Base-by-base conservation (phyloP, 2,888 invertebrate species). In the Scaptomyza caliginosa region DNA sequence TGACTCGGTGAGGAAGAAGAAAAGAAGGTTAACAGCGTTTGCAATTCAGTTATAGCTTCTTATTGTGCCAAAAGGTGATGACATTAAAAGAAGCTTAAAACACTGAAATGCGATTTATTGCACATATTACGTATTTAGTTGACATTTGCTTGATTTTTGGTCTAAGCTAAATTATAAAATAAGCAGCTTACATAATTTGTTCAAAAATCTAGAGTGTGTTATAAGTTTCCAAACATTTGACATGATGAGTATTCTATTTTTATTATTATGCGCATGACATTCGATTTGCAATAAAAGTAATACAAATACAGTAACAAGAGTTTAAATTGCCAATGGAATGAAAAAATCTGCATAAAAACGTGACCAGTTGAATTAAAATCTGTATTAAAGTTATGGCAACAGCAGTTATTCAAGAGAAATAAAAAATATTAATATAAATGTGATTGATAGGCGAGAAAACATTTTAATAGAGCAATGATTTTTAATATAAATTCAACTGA, bases 21-120 rank as follows among this genome's bases (percentile, higher is more conserved):
- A 28, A 38, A 60, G 30, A 32, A 11, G 21, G 24, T 6, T 34
- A 56, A 28, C 54, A 67, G 36, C 51, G 60, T 73, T 51, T 48
- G 60, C 74, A 67, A 78, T 71, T 78, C 51, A 74, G 74, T 63
- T 63, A 69, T 24, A 49, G 30, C 42, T 62, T 49, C 34, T 52
- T 55, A 32, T 19, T 36, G 13, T 24, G 28, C 7, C 28, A 17
- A n/a, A 30, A 40, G 52, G 40, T 38, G 36, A 39, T 42, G 10
- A 16, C 26, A 54, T 50, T 34, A 21, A 28, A 19, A 11, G 24
- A 24, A 24, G 8, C 4, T 13, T 39, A n/a, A 1, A 32, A 24
- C 10, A 24, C 11, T 4, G 21, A n/a, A 13, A 30, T 17, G 8
- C 17, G 10, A 49, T 38, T 26, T 32, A 28, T 24, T 32, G 46